Evolutionary conservation across 2,113 vertebrate species (phyloP).

Genomic region (Ptychochromis oligacanthus): DNA sequence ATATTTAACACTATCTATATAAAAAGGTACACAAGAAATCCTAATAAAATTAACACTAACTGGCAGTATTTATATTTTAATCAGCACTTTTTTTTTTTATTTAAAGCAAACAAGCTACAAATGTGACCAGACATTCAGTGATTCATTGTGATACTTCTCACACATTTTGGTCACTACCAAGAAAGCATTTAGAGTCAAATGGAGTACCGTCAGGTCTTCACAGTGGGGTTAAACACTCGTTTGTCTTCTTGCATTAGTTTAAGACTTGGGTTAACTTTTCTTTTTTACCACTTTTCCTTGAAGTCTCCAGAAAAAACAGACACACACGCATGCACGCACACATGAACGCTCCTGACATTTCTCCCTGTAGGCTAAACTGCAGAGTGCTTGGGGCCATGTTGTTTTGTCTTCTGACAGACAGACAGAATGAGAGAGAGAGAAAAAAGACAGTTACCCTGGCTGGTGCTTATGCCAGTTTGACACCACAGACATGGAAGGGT

Average conservation of each 20-base stretch:
- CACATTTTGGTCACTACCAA: background rate
- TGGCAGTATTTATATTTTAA: background rate
- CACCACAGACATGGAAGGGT: conserved; percentile 49
- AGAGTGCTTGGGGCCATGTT: conserved; percentile 86
- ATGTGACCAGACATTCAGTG: background rate
- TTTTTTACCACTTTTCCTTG: conserved; percentile 51
- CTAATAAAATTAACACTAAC: background rate
- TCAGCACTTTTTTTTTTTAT: background rate
- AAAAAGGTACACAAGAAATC: background rate
- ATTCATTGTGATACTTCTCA: background rate
- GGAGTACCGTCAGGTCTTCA: background rate
- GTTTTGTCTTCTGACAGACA: conserved; percentile 74
- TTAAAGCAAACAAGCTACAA: background rate
- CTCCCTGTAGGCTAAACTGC: conserved; percentile 84
- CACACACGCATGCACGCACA: conserved; percentile 1
- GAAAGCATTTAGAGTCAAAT: background rate
- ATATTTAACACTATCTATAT: background rate
- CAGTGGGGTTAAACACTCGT: conserved; percentile 22
- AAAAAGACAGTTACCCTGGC: conserved; percentile 54
- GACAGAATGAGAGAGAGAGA: conserved; percentile 29
- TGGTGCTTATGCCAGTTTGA: conserved; percentile 68
- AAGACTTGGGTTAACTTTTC: conserved; percentile 53
- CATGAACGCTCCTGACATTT: conserved; percentile 44
- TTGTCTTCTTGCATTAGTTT: conserved; percentile 48
- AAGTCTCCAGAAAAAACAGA: conserved; percentile 27